Evolutionary conservation across 2,888 invertebrate species (phyloP), one percentile per base, ranked within the genome.

Genomic region (Pollenia griseotomentosa): DNA sequence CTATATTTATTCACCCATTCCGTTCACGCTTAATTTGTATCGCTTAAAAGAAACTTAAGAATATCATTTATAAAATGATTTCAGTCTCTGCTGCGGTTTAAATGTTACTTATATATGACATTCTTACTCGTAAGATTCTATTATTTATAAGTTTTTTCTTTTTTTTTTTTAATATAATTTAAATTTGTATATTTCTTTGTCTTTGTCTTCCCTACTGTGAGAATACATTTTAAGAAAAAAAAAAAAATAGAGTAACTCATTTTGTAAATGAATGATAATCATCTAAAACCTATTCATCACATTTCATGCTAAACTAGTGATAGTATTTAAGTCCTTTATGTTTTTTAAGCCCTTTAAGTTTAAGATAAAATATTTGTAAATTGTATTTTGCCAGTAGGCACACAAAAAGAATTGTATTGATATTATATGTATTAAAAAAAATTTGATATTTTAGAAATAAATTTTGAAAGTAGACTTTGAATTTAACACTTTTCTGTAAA

Each of bases 251-350:
- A 16, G n/a, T 14, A 33, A 33, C 10, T 11, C 10, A 57, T n/a
- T 74, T 4, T 19, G 7, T 42, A 63, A 48, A 33, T 33, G 1
- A 33, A 6, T 33, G 33, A 33, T 6, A 33, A 33, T 33, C 16
- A 12, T 3, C 48, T 33, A 33, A 16, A 59, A 51, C 78, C 12
- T 70, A 42, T 44, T 2, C 89, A 90, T 90, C 89, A 90, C 89
- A 89, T 85, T 88, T 87, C 83, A 86, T 86, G 65, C 82, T 48
- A 83, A 44, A 51, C 19, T 51, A 88, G 88, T 89, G 88, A 88
- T 89, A 88, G 14, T 48, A 86, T 84, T 68, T 71, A 51, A 75
- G 82, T 44, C 73, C 42, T 16, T 23, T 19, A 46, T 5, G 33
- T 0, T 57, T 71, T 51, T 3, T 77, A 83, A 63, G 59, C 53